Conservation (phyloP, 2,113 vertebrate genomes). For the Rhinoderma darwinii region DNA sequence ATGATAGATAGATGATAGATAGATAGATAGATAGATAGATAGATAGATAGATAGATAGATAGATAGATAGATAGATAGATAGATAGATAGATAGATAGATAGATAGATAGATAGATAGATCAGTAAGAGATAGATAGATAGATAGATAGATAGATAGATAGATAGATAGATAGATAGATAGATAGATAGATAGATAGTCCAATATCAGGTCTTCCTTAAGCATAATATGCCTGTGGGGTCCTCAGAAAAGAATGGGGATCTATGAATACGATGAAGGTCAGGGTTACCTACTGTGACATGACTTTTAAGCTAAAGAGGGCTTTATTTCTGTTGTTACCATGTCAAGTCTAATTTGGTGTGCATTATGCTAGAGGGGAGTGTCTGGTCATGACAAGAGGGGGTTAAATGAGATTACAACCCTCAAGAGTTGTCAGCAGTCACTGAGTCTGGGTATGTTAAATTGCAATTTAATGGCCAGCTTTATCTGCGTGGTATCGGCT, state of each 20-base stretch:
- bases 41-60: no score
- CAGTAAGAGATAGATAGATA: no score
- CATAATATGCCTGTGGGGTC: constrained; percentile 65
- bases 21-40: background rate
- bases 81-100: background rate
- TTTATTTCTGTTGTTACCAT: constrained; percentile 78
- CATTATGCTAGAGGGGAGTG: constrained; percentile 75
- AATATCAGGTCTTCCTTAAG: constrained; percentile 53
- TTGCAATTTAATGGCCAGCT: constrained; percentile 86
- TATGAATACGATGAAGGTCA: constrained; percentile 76
- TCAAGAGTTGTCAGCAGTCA: constrained; percentile 79
- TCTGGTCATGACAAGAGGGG: constrained; percentile 80
- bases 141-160: background rate
- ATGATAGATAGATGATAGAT: constrained; percentile 20
- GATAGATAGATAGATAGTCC: background rate
- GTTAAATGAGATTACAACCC: constrained; percentile 88
- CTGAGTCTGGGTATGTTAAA: constrained; percentile 78
- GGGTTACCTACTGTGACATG: constrained; percentile 79
- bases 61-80: no score
- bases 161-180: constrained; percentile 9
- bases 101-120: background rate
- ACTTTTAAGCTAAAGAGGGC: constrained; percentile 84
- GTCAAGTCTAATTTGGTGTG: constrained; percentile 83
- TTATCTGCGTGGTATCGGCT: constrained; percentile 74
- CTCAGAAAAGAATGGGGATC: constrained; percentile 66